Evolutionary conservation across 2,113 vertebrate species (phyloP), one percentile per base, ranked within the genome.

Genomic region (Grallaria varia): DNA sequence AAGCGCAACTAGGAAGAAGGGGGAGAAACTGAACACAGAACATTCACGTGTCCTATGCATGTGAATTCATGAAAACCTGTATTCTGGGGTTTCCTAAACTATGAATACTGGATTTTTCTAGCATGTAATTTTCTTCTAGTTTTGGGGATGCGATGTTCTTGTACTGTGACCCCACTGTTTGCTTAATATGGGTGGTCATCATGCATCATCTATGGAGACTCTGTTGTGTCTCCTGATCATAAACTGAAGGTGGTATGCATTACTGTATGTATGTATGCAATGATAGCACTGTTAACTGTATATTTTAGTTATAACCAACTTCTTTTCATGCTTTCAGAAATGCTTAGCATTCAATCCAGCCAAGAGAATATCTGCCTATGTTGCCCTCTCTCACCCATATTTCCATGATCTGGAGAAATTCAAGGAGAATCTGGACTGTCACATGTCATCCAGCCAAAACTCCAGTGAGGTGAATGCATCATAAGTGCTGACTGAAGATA

Each of bases 301-400:
- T 21, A 4, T 60, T 87, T 73, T 25, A 56, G 60, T 88, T 96
- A 90, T 88, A 94, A 80, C 20, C 49, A 72, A 30, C 73, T 93
- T 87, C 64, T 95, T 96, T 96, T 95, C 82, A 76, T 95, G 50
- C 79, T 86, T 97, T 73, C 98, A 99, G 99, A 99, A 99, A 98
- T 99, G 99, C 95, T 98, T 99, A 92, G 98, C 98, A 3, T 99
- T 99, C 97, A 99, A 99, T 91, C 99, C 99, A 78, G 98, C 98
- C 96, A 99, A 99, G 97, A 98, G 99, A 96, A 99, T 99, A 98
- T 99, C 99, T 11, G 99, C 99, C 27, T 99, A 98, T 56, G 97
- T 98, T 80, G 99, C 99, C n/a, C 98, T 99, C 89, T 99, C 98
- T 97, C 99, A 99, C 93, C 98, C 99, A 1, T 99, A 99, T 97